Percentiles rank a stretch among this genome's conserved stretches.
These are phyloP conservation scores for Siphonodentalium dalli DNA, from an alignment of 2,888 invertebrate species.

Conservation along the genomic window DNA sequence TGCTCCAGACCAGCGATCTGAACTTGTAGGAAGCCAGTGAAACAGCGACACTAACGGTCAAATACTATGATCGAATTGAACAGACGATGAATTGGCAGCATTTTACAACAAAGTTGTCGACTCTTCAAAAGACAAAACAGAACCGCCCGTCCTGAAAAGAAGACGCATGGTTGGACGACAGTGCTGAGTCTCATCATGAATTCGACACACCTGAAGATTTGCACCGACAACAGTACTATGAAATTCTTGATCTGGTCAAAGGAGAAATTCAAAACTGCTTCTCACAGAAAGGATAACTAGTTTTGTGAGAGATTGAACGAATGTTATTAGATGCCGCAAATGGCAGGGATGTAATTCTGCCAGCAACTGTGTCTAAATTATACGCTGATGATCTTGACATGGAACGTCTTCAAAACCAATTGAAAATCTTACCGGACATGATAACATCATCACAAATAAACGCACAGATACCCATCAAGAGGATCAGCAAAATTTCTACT, in stretches of 20 bases:
- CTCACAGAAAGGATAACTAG: background rate
- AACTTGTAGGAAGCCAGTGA: constrained; percentile 10
- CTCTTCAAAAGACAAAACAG: constrained; percentile 5
- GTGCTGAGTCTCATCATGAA: constrained; percentile 1
- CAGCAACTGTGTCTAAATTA: constrained; percentile 2
- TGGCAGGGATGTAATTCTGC: constrained; percentile 4
- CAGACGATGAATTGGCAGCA: constrained; percentile 7
- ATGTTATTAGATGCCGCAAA: constrained; percentile 13
- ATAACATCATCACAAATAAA: too few relatives aligned
- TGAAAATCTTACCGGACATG: too few relatives aligned
- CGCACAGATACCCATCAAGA: too few relatives aligned
- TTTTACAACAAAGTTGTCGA: constrained; percentile 5
- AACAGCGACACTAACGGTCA: background rate
- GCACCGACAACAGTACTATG: constrained; percentile 13
- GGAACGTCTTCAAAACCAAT: too few relatives aligned
- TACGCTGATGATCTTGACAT: constrained; percentile 15
- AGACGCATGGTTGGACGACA: constrained; percentile 8
- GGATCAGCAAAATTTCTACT: too few relatives aligned
- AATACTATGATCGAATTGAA: constrained; percentile 13
- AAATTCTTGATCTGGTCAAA: constrained; percentile 12
- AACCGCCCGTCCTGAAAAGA: constrained; percentile 10
- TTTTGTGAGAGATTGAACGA: constrained; percentile 10
- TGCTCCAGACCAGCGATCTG: constrained; percentile 15
- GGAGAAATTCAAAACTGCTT: constrained; percentile 8
- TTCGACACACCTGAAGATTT: constrained; percentile 8